Evolutionary conservation across 2,888 invertebrate species (phyloP), one percentile per base, ranked within the genome.

Genomic region (Archips crataeganus): DNA sequence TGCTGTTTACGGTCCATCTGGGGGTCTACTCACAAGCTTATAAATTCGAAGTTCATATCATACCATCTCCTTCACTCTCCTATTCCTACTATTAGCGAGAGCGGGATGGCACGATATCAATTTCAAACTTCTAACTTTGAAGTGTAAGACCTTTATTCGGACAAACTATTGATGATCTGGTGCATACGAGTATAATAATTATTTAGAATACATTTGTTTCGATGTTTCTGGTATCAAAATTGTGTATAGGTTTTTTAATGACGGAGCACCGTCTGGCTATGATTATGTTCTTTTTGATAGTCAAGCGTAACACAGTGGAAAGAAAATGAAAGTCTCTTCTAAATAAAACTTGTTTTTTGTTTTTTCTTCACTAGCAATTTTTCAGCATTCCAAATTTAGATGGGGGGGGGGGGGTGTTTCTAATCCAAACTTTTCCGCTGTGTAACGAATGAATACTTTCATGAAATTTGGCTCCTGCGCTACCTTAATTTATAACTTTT

Each of bases 1-100:
- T 11, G 39, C 63, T 64, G 45, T 45, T 11, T 32, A 64, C 59
- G 73, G 63, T 63, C 62, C 73, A 64, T 73, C 11, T 45, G 39
- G 4, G 4, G 3, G 39, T 39, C 39, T 39, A 39, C 39, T 4
- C 39, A 6, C 39, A 39, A 39, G 36, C 6, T 39, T 39, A 5
- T 2, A 39, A 39, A 39, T 39, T 39, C 5, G 39, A 39, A 39
- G 39, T 39, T 39, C 6, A 5, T 23, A 23, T 23, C 23, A 23
- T 23, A 23, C 23, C 23, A 23, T 39, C 39, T 39, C 39, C 39
- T 5, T 3, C 6, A 5, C 39, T 39, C 39, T 39, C 6, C 39
- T 39, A 39, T 39, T 39, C 4, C 4, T 5, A 6, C 39, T 39
- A 39, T 39, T 39, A 39, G 39, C 39, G 39, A 6, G 39, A 39